phyloP scores from a whole-genome alignment of 2,797 vertebrate genomes.

The Kryptolebias ocellatus region DNA sequence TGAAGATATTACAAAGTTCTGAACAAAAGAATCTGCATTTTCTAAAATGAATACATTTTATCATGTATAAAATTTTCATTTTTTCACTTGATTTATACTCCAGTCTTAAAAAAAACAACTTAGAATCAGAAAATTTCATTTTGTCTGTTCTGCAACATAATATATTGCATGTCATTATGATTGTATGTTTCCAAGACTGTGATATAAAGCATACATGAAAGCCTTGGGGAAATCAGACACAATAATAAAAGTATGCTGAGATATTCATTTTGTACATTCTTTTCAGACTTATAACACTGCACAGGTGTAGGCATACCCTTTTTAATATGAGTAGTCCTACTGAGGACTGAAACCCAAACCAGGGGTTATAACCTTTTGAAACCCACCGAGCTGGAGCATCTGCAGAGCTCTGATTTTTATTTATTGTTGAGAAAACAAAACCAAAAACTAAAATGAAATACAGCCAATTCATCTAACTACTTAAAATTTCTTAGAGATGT shows the following conservation, averaged over 20 bases:
- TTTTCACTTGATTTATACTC: not conserved
- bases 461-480: no score
- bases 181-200: not conserved
- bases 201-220: not conserved
- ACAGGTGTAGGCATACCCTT: conserved; percentile 15
- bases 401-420: conserved; percentile 19
- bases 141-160: not conserved
- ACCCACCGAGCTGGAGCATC: conserved; percentile 9
- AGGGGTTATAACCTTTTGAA: conserved; percentile 39
- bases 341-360: conserved; percentile 34
- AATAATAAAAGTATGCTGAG: not conserved
- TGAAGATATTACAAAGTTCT: no score
- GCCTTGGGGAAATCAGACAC: not conserved
- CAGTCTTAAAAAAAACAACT: not conserved
- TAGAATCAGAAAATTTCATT: not conserved
- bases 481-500: no score
- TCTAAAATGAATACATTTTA: not conserved
- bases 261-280: conserved; percentile 12
- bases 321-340: conserved; percentile 20
- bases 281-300: conserved; percentile 19
- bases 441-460: no score
- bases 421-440: no score
- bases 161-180: not conserved
- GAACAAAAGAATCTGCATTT: not conserved
- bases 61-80: not conserved